These are phyloP conservation scores for Lasioglossum oenotherae DNA, from an alignment of 2,888 invertebrate genomes.

Conservation along the genomic window DNA sequence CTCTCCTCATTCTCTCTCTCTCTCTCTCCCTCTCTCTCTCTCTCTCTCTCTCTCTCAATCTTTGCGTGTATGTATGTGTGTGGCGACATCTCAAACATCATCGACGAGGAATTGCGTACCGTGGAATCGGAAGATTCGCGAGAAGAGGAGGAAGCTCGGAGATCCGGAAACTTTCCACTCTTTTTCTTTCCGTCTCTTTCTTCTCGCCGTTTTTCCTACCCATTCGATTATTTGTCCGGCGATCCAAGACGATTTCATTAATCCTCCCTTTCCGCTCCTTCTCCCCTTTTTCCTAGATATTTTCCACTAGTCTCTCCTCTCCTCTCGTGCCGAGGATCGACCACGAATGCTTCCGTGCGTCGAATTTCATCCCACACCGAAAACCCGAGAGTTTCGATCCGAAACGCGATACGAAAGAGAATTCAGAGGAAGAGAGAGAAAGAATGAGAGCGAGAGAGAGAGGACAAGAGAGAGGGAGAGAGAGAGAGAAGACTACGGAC, in stretches of 20 bases:
- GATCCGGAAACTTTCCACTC: background rate
- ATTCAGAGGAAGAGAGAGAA: background rate
- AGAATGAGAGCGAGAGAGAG: constrained; percentile 5
- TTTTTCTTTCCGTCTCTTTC: background rate
- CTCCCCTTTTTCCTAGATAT: background rate
- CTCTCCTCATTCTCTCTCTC: background rate
- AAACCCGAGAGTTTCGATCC: background rate
- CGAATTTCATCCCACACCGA: constrained; percentile 52
- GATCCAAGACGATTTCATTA: background rate
- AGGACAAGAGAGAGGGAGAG: background rate
- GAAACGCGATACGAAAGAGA: background rate
- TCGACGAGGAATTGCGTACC: background rate
- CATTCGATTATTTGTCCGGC: background rate
- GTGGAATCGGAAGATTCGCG: background rate
- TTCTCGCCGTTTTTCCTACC: background rate
- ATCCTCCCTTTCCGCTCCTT: background rate
- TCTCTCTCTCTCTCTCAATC: background rate
- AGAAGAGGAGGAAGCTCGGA: background rate
- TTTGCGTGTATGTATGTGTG: background rate
- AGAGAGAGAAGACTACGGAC: constrained; percentile 27
- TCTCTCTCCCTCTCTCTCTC: background rate
- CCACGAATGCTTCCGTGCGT: constrained; percentile 64
- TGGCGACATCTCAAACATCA: constrained; percentile 6
- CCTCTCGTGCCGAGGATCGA: constrained; percentile 22
- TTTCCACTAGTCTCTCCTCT: background rate